Percentiles rank a stretch among this genome's conserved stretches.
phyloP scores from a whole-genome alignment of 2,113 vertebrate species.

The Pseudonaja textilis region DNA sequence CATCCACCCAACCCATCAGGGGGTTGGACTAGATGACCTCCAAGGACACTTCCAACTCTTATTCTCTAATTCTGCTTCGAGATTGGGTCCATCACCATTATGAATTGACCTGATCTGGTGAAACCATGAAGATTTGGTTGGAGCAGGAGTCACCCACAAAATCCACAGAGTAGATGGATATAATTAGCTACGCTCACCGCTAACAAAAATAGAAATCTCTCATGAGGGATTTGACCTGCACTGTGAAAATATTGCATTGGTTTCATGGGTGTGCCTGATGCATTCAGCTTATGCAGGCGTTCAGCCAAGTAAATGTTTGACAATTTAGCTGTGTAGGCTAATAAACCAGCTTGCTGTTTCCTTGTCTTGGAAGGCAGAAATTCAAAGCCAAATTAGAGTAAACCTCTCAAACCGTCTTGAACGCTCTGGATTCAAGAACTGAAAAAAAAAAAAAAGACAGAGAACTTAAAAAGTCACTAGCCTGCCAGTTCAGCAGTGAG shows the following conservation, averaged over 20 bases:
- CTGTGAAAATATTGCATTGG: not conserved
- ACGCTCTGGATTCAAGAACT: not conserved
- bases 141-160: not conserved
- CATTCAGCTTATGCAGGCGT: not conserved
- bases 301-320: slow-evolving; percentile 47
- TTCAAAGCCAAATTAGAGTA: not conserved
- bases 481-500: accelerated
- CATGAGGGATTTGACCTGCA: not conserved
- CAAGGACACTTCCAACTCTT: not conserved
- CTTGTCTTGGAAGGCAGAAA: not conserved
- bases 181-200: not conserved
- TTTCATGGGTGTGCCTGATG: slow-evolving; percentile 5
- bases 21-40: not conserved
- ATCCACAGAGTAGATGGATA: not conserved
- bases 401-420: not conserved
- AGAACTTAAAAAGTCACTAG: not conserved
- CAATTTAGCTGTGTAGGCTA: not conserved
- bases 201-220: not conserved
- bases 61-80: not conserved
- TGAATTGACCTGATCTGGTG: not conserved
- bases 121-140: not conserved
- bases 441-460: accelerated
- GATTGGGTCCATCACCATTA: not conserved
- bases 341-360: not conserved
- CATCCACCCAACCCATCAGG: too few species aligned